Conservation (phyloP, 2,797 vertebrate genomes). For the Danio albolineatus region DNA sequence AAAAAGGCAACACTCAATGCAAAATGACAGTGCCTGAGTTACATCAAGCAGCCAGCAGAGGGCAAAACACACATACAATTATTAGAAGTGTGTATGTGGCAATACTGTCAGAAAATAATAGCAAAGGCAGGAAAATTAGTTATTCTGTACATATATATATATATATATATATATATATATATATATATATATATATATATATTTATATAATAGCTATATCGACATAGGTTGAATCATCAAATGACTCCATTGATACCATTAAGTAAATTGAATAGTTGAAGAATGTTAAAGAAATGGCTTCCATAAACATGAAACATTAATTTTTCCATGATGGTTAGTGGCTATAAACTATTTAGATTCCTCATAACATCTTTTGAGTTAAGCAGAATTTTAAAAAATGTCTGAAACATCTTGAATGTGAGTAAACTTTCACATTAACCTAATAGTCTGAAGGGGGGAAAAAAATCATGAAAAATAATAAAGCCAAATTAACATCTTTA, state of each 20-base stretch:
- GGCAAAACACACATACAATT: not conserved
- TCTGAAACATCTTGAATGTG: too few relatives aligned
- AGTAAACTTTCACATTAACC: not conserved
- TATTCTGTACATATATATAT: not conserved
- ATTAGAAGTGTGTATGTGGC: not conserved
- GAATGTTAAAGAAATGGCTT: too few relatives aligned
- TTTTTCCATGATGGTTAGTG: too few relatives aligned
- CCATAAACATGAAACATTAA: too few relatives aligned
- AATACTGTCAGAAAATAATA: not conserved
- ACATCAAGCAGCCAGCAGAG: constrained; percentile 1
- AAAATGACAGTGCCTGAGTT: not conserved
- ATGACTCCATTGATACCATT: not conserved
- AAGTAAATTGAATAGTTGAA: not conserved
- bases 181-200: too few relatives aligned
- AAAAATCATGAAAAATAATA: too few relatives aligned
- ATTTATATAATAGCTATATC: not conserved
- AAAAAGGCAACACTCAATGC: constrained; percentile 8
- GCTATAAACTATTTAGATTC: too few relatives aligned
- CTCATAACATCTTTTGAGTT: too few relatives aligned
- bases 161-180: too few relatives aligned
- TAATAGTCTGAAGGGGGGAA: not conserved
- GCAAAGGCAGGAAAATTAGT: not conserved
- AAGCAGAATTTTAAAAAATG: too few relatives aligned
- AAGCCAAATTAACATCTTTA: not conserved
- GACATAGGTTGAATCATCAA: not conserved